These are phyloP conservation scores for Nomada flava DNA, from an alignment of 2,888 invertebrate genomes.

Conservation along the genomic window DNA sequence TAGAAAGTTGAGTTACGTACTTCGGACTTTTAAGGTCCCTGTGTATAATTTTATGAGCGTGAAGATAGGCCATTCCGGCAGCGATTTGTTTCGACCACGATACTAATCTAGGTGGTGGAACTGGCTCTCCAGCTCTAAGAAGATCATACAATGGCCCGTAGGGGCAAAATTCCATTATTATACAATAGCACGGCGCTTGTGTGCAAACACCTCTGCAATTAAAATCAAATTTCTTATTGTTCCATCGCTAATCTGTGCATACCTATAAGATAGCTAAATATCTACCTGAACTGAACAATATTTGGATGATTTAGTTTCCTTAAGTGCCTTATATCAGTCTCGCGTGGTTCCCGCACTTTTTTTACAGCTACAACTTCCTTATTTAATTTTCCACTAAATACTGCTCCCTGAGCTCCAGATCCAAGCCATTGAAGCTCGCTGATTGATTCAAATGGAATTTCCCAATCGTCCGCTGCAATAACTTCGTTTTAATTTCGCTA, in stretches of 20 bases:
- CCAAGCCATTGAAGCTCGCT: slow-evolving; percentile 96
- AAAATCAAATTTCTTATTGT: slow-evolving; percentile 26
- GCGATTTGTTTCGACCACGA: slow-evolving; percentile 98
- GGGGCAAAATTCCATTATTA: slow-evolving; percentile 99
- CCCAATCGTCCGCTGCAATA: slow-evolving; percentile 92
- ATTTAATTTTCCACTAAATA: slow-evolving; percentile 93
- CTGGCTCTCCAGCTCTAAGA: slow-evolving; percentile 92
- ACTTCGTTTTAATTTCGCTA: background rate
- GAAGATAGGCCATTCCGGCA: slow-evolving; percentile 98
- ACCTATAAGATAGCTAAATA: slow-evolving; percentile 26
- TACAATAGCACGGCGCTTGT: slow-evolving; percentile 95
- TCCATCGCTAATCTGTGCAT: background rate
- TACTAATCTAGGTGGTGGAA: slow-evolving; percentile 94
- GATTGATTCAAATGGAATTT: slow-evolving; percentile 96
- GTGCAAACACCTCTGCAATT: slow-evolving; percentile 94
- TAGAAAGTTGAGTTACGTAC: slow-evolving; percentile 86
- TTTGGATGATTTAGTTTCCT: slow-evolving; percentile 97
- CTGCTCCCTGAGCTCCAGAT: slow-evolving; percentile 98
- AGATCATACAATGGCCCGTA: slow-evolving; percentile 97
- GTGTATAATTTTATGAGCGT: slow-evolving; percentile 98
- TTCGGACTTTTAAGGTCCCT: slow-evolving; percentile 99
- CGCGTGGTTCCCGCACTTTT: slow-evolving; percentile 95
- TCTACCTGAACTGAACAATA: slow-evolving; percentile 93
- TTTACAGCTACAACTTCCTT: slow-evolving; percentile 97
- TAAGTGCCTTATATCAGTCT: slow-evolving; percentile 96